Evolutionary conservation across 2,888 invertebrate species (phyloP).

Genomic region (Xestobium rufovillosum): DNA sequence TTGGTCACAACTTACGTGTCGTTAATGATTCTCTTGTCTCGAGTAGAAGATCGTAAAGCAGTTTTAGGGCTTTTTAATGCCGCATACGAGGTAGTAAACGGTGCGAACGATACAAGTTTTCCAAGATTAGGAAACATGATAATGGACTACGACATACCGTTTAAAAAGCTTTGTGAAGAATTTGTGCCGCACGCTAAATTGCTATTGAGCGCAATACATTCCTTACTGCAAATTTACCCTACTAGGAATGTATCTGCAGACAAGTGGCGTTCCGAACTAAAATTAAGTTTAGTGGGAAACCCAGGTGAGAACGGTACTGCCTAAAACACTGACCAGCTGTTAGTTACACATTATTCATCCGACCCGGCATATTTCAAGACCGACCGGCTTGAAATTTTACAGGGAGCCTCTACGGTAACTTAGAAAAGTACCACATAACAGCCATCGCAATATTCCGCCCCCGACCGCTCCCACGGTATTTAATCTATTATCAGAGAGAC

Average conservation of each 20-base stretch:
- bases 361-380: too few species aligned
- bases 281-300: constrained; percentile 87
- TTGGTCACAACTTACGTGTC: constrained; percentile 90
- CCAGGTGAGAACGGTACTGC: too few species aligned
- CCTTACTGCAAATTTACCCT: constrained; percentile 80
- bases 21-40: constrained; percentile 93
- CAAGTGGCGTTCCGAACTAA: constrained; percentile 88
- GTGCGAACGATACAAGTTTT: constrained; percentile 79
- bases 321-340: too few species aligned
- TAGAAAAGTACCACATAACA: too few species aligned
- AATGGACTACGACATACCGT: constrained; percentile 91
- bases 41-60: constrained; percentile 96
- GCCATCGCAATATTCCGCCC: too few species aligned
- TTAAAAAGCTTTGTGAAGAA: constrained; percentile 94
- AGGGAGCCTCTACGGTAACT: too few species aligned
- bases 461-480: too few species aligned
- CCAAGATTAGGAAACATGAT: constrained; percentile 96
- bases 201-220: constrained; percentile 77
- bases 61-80: constrained; percentile 96
- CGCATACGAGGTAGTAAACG: constrained; percentile 93
- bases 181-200: constrained; percentile 91
- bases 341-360: too few species aligned
- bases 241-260: constrained; percentile 88
- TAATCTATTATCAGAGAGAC: too few species aligned
- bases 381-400: too few species aligned